phyloP scores from a whole-genome alignment of 2,113 vertebrate species.

The Calonectris borealis region DNA sequence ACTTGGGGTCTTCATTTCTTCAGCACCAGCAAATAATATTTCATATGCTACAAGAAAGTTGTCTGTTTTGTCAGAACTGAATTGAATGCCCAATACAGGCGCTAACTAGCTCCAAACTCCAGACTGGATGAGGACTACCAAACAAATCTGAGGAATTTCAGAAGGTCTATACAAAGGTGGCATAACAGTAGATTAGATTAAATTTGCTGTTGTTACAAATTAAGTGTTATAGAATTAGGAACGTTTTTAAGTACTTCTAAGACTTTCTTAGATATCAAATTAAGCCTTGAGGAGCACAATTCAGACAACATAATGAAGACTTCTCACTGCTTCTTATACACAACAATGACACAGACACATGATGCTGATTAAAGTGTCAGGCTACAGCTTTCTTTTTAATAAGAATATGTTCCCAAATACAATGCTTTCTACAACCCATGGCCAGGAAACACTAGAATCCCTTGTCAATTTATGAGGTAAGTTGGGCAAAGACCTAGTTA shows the following conservation, averaged over 20 bases:
- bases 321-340: neutral
- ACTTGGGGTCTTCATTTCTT: neutral
- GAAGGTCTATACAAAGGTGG: neutral
- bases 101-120: neutral
- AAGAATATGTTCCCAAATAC: neutral
- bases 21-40: neutral
- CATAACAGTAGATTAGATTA: neutral
- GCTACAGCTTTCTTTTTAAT: neutral
- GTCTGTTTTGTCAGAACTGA: neutral
- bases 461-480: neutral
- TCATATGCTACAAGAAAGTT: neutral
- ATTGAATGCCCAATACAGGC: neutral
- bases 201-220: neutral
- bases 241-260: neutral
- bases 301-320: neutral
- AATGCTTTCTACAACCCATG: neutral
- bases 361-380: neutral
- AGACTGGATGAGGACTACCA: neutral
- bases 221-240: neutral
- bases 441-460: neutral
- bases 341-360: neutral
- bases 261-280: neutral
- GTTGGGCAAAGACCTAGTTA: neutral
- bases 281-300: neutral
- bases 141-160: neutral